Conservation (phyloP, 1,140 invertebrate species). For the Drosophila teissieri region DNA sequence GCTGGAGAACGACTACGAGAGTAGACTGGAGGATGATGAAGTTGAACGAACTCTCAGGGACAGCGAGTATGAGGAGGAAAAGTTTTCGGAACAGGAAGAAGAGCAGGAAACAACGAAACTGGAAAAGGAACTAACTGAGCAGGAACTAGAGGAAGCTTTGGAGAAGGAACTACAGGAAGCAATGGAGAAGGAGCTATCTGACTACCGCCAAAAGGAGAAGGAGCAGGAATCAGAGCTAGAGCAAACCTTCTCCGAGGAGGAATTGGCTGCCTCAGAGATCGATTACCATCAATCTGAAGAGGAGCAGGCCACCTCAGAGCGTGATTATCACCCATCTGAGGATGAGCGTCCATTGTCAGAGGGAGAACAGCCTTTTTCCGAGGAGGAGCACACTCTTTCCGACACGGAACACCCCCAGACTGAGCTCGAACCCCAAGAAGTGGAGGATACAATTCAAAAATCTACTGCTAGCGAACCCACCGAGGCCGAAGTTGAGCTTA, state of each 20-base stretch:
- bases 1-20: conserved; percentile 74
- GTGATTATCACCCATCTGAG: conserved; percentile 39
- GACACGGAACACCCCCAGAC: conserved; percentile 31
- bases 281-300: conserved; percentile 33
- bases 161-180: conserved; percentile 64
- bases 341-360: conserved; percentile 28
- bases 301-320: conserved; percentile 42
- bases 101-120: conserved; percentile 42
- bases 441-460: conserved; percentile 31
- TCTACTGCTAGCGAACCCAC: conserved; percentile 52
- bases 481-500: conserved; percentile 56
- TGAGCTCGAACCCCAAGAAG: conserved; percentile 5
- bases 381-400: conserved; percentile 28
- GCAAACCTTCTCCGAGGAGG: conserved; percentile 37
- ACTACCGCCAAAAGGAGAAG: conserved; percentile 52
- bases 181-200: conserved; percentile 66
- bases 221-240: conserved; percentile 27
- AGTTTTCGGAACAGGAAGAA: conserved; percentile 36
- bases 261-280: conserved; percentile 41
- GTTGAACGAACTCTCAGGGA: conserved; percentile 68
- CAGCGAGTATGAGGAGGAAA: conserved; percentile 73
- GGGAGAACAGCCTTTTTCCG: conserved; percentile 21
- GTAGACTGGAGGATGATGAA: conserved; percentile 70
- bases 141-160: conserved; percentile 66
- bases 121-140: conserved; percentile 51